Percentiles rank a stretch among this genome's conserved stretches.
phyloP scores from a whole-genome alignment of 2,888 invertebrate genomes.

The Campoplex capitator region DNA sequence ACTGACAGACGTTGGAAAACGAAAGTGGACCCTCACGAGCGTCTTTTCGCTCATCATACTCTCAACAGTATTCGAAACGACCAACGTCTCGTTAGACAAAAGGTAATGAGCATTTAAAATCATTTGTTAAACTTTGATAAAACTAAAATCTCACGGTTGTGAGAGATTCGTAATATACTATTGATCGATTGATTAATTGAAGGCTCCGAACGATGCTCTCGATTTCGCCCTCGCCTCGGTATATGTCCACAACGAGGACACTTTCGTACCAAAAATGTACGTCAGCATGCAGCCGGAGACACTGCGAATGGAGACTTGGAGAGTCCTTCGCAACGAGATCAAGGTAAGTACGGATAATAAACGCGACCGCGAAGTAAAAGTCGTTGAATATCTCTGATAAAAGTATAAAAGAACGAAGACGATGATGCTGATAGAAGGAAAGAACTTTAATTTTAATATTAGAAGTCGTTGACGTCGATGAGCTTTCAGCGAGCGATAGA shows the following conservation, averaged over 20 bases:
- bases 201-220: slow-evolving; percentile 89
- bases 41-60: slow-evolving; percentile 88
- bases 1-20: slow-evolving; percentile 77
- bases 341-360: slow-evolving; percentile 73
- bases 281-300: slow-evolving; percentile 90
- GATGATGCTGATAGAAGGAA: neutral
- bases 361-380: neutral
- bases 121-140: no score
- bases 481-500: neutral
- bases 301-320: slow-evolving; percentile 88
- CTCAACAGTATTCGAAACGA: slow-evolving; percentile 86
- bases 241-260: slow-evolving; percentile 89
- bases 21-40: slow-evolving; percentile 83
- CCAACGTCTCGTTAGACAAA: slow-evolving; percentile 73
- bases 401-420: neutral
- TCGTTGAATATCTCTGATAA: neutral
- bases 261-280: slow-evolving; percentile 83
- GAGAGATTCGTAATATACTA: neutral
- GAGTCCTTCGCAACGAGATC: slow-evolving; percentile 87
- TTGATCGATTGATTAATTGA: slow-evolving; percentile 67
- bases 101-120: no score
- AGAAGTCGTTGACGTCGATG: neutral
- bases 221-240: slow-evolving; percentile 89
- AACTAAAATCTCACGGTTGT: no score
- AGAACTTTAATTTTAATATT: no score